A percentile compares a stretch with the other conserved stretches of the same genome.
Evolutionary conservation across 1,140 invertebrate genomes (phyloP).

Genomic region (Ceratosolen solmsi): DNA sequence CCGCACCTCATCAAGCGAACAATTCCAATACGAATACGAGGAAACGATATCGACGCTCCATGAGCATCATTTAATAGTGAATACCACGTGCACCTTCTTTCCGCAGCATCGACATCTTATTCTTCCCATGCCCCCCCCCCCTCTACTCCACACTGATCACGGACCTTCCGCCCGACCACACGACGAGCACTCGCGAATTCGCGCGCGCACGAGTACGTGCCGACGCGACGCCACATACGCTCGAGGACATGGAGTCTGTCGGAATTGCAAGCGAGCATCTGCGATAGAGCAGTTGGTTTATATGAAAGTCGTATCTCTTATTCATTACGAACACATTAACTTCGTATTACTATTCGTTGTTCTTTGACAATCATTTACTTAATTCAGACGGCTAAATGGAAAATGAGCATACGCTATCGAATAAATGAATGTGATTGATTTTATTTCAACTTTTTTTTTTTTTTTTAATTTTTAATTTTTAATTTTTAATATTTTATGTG

Average conservation of each 20-base stretch:
- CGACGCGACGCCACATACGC: background rate
- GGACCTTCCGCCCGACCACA: background rate
- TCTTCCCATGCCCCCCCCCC: background rate
- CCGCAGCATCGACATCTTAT: background rate
- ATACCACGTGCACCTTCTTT: background rate
- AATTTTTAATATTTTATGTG: background rate
- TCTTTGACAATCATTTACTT: background rate
- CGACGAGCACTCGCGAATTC: background rate
- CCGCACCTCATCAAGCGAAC: slow-evolving; percentile 58
- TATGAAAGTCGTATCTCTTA: background rate
- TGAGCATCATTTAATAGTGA: slow-evolving; percentile 71
- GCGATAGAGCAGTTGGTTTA: background rate
- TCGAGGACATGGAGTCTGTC: background rate
- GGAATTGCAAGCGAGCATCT: background rate
- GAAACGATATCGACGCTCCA: slow-evolving; percentile 72
- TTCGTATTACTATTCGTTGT: background rate
- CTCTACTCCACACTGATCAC: background rate
- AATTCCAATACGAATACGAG: slow-evolving; percentile 64
- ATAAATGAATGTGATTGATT: background rate
- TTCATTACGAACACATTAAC: background rate
- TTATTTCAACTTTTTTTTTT: too few species aligned
- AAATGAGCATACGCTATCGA: background rate
- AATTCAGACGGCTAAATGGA: background rate
- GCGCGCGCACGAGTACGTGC: background rate
- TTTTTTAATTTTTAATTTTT: too few species aligned